Conservation (phyloP, 30 jellyfish, hydroid and myxozoan genomes). For the Turritopsis rubra region DNA sequence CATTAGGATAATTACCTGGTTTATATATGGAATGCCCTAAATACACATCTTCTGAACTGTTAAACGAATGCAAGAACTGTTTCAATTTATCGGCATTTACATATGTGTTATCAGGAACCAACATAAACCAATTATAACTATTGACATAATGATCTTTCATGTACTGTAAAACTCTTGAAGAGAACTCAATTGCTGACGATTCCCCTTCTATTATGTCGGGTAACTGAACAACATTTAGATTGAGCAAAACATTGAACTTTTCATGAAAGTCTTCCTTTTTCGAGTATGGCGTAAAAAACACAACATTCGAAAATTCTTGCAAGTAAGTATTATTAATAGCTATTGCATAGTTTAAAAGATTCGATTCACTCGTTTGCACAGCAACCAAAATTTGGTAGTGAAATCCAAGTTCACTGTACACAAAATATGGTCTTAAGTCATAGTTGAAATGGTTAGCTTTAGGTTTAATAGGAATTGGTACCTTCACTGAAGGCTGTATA, state of each 20-base stretch:
- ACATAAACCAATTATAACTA: conserved; percentile 72
- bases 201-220: conserved; percentile 77
- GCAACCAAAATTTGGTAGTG: conserved; percentile 58
- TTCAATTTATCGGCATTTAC: conserved; percentile 50
- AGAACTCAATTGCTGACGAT: conserved; percentile 52
- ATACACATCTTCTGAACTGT: conserved; percentile 67
- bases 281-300: conserved; percentile 86
- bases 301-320: conserved; percentile 50
- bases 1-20: conserved; percentile 14
- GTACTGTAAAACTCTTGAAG: conserved; percentile 65
- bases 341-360: conserved; percentile 54
- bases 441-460: conserved; percentile 69
- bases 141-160: conserved; percentile 72
- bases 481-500: not conserved
- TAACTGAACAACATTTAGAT: conserved; percentile 78
- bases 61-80: conserved; percentile 40
- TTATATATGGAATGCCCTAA: conserved; percentile 56
- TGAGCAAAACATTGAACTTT: conserved; percentile 53
- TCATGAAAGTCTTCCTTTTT: conserved; percentile 71
- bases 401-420: conserved; percentile 92
- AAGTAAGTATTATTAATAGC: conserved; percentile 90
- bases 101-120: conserved; percentile 60
- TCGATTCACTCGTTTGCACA: conserved; percentile 63
- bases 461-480: conserved; percentile 69
- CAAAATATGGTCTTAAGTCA: conserved; percentile 84